Conservation (phyloP, 2,113 vertebrate genomes). For the Geococcyx californianus region DNA sequence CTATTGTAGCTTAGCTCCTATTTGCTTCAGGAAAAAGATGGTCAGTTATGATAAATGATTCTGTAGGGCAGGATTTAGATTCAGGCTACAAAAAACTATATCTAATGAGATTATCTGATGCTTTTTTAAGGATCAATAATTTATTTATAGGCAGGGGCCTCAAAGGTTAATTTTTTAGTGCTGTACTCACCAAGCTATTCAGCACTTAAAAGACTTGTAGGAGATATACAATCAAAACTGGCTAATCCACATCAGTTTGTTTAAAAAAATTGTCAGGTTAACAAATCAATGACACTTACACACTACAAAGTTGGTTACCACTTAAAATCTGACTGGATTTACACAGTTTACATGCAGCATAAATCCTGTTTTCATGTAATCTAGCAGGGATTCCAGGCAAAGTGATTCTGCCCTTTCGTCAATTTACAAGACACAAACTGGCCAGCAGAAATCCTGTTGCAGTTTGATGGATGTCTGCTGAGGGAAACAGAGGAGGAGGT, state of each 20-base stretch:
- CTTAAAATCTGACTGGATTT: conserved; percentile 63
- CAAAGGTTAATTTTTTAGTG: conserved; percentile 57
- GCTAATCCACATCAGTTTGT: conserved; percentile 64
- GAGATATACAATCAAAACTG: conserved; percentile 9
- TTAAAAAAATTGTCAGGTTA: conserved; percentile 66
- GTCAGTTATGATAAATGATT: background rate
- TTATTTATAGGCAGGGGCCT: conserved; percentile 35
- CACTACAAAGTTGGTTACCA: conserved; percentile 62
- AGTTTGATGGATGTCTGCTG: background rate
- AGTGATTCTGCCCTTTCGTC: background rate
- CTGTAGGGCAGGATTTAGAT: background rate
- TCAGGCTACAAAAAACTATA: background rate
- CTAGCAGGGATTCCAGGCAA: conserved; percentile 8
- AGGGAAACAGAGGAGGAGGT: background rate
- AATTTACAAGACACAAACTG: background rate
- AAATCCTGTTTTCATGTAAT: conserved; percentile 52
- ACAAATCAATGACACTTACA: conserved; percentile 71
- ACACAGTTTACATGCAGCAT: conserved; percentile 40
- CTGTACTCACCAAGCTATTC: background rate
- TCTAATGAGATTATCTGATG: background rate
- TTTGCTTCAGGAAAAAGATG: conserved; percentile 3
- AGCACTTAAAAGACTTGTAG: background rate
- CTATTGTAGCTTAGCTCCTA: background rate
- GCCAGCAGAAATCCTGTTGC: conserved; percentile 32
- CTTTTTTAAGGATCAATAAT: conserved; percentile 35